Percentiles rank a stretch among this genome's conserved stretches.
Conservation (phyloP, 2,113 vertebrate genomes). For the Cyprinus carpio region DNA sequence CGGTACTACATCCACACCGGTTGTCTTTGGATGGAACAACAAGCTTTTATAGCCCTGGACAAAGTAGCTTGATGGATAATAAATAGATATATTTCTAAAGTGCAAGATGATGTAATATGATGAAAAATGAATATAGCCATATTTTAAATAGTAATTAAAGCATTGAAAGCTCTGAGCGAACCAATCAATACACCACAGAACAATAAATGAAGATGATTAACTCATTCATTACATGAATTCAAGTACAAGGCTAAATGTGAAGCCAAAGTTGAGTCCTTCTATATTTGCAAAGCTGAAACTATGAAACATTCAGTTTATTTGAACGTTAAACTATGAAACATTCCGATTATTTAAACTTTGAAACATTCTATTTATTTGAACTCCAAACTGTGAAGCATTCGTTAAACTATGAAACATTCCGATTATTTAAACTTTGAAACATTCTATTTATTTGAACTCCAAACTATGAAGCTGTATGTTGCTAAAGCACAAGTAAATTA, state of each 20-base stretch:
- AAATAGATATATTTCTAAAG: background rate
- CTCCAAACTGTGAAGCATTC: constrained; percentile 4
- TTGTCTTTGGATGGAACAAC: background rate
- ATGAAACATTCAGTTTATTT: constrained; percentile 13
- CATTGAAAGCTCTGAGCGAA: background rate
- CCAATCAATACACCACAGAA: background rate
- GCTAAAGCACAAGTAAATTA: no score
- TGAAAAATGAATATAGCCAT: constrained; percentile 2
- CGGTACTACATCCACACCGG: background rate
- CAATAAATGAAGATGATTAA: background rate
- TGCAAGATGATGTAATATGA: background rate
- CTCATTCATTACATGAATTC: background rate
- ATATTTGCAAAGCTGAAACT: background rate
- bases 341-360: background rate
- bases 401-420: background rate
- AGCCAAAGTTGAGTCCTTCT: background rate
- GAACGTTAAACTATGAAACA: background rate
- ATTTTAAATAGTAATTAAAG: constrained; percentile 6
- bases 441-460: background rate
- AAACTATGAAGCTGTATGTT: constrained; percentile 20
- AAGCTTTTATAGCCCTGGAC: background rate
- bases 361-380: constrained; percentile 1
- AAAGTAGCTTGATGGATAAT: background rate
- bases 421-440: constrained; percentile 4
- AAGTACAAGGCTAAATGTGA: background rate